phyloP scores from a whole-genome alignment of 2,797 vertebrate species.

The Sitta carolinensis region DNA sequence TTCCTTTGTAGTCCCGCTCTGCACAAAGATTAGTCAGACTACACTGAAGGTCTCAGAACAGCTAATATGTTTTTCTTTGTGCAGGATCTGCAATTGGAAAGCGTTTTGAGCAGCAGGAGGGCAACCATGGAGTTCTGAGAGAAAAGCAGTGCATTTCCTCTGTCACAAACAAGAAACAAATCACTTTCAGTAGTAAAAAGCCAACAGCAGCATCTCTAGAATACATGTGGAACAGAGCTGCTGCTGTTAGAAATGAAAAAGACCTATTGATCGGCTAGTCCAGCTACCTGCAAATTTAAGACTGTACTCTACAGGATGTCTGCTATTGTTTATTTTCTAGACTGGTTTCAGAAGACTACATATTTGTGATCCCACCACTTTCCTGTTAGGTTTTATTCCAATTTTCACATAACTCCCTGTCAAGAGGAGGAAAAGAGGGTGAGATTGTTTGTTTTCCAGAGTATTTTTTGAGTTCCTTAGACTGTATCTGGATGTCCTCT shows the following conservation, averaged over 20 bases:
- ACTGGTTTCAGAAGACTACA: neutral
- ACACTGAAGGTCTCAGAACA: neutral
- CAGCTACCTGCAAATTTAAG: neutral
- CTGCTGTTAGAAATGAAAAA: slow-evolving; percentile 11
- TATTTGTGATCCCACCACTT: neutral
- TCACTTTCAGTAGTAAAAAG: slow-evolving; percentile 5
- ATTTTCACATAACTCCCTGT: neutral
- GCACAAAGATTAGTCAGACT: neutral
- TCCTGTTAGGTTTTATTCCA: neutral
- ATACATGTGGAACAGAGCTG: neutral
- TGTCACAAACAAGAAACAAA: slow-evolving; percentile 39
- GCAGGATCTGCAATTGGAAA: neutral
- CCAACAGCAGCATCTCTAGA: slow-evolving; percentile 13
- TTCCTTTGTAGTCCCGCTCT: neutral
- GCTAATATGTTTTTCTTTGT: neutral
- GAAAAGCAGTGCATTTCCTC: neutral
- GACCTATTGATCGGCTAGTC: slow-evolving; percentile 13
- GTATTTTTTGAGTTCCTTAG: neutral
- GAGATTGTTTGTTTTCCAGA: neutral
- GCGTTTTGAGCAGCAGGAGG: neutral
- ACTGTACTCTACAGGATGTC: neutral
- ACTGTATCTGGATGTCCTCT: neutral
- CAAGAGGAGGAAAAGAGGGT: neutral
- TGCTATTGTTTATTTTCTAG: neutral
- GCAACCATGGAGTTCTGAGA: neutral